phyloP scores from a whole-genome alignment of 2,113 vertebrate species.

The Cercocebus atys region DNA sequence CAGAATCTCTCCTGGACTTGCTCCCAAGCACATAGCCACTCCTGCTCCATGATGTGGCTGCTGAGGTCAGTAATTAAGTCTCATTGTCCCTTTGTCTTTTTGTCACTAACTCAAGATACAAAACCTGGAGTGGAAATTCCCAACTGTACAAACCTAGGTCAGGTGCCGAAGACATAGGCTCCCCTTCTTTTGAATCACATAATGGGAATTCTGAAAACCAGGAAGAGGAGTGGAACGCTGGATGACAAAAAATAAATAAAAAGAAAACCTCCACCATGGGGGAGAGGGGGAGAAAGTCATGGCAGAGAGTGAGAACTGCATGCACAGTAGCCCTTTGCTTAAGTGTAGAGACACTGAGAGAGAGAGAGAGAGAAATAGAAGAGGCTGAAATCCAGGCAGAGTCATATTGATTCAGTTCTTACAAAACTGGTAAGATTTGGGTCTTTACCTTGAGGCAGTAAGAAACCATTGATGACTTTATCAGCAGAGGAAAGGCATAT shows the following conservation, averaged over 20 bases:
- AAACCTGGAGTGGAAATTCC: background rate
- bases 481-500: background rate
- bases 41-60: background rate
- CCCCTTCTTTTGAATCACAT: background rate
- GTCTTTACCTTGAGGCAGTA: background rate
- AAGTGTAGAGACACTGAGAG: background rate
- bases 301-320: background rate
- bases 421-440: background rate
- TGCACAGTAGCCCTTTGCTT: background rate
- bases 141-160: background rate
- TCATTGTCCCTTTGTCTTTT: background rate
- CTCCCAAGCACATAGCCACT: background rate
- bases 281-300: background rate
- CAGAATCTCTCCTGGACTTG: background rate
- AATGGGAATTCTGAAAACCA: background rate
- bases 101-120: background rate
- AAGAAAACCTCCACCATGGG: background rate
- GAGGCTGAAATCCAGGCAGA: background rate
- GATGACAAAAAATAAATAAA: background rate
- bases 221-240: background rate
- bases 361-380: background rate
- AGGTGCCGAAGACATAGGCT: background rate
- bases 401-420: background rate
- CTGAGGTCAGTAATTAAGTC: background rate
- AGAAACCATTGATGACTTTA: background rate